Conservation (phyloP, 1,140 invertebrate genomes). For the Anthonomus grandis region DNA sequence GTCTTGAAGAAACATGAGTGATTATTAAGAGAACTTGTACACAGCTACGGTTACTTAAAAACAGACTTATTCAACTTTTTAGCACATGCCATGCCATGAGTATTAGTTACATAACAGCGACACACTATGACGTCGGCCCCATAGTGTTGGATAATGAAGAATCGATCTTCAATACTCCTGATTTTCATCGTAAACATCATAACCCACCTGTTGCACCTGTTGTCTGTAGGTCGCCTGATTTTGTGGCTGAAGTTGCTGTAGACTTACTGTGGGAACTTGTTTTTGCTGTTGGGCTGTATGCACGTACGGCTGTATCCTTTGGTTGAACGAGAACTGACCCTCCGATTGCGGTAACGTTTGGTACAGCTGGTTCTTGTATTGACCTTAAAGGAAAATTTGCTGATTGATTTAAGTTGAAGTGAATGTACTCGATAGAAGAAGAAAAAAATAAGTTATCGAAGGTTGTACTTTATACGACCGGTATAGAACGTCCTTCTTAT, state of each 20-base stretch:
- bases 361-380: conserved; percentile 76
- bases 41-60: too few relatives aligned
- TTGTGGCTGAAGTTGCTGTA: conserved; percentile 41
- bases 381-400: conserved; percentile 30
- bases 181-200: conserved; percentile 20
- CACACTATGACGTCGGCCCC: too few relatives aligned
- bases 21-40: too few relatives aligned
- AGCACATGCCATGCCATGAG: neutral
- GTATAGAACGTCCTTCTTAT: too few relatives aligned
- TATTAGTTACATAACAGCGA: neutral
- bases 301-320: conserved; percentile 71
- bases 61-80: too few relatives aligned
- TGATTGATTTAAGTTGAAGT: neutral
- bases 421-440: too few relatives aligned
- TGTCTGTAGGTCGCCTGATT: conserved; percentile 51
- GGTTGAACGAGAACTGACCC: conserved; percentile 67
- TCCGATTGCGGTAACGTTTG: conserved; percentile 70
- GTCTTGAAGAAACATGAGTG: too few relatives aligned
- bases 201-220: conserved; percentile 21
- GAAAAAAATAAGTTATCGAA: too few relatives aligned
- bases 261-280: neutral
- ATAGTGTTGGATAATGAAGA: neutral
- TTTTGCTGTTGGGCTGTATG: conserved; percentile 56
- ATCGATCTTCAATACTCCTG: conserved; percentile 4
- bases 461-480: too few relatives aligned